Percentiles rank a stretch among this genome's conserved stretches.
Conservation (phyloP, 1,140 invertebrate genomes). For the Zaprionus camerounensis region DNA sequence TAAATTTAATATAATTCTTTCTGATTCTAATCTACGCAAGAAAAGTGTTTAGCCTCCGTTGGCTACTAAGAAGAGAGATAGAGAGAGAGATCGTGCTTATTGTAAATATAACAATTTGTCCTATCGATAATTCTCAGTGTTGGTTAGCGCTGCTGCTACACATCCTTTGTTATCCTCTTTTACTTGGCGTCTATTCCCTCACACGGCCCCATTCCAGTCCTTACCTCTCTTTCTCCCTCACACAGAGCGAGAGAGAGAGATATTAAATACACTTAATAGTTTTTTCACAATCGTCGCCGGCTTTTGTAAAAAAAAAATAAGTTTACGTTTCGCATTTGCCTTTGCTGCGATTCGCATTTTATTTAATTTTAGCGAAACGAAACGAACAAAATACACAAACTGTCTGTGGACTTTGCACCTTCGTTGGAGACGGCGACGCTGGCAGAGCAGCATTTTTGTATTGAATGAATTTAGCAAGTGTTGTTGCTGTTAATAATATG, state of each 20-base stretch:
- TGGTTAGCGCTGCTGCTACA: background rate
- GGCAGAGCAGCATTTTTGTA: slow-evolving; percentile 38
- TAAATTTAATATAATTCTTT: no score
- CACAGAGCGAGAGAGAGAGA: background rate
- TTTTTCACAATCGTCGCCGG: slow-evolving; percentile 33
- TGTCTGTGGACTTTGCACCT: slow-evolving; percentile 73
- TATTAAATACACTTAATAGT: slow-evolving; percentile 11
- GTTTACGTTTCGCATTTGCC: slow-evolving; percentile 69
- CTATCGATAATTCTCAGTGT: no score
- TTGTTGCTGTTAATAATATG: slow-evolving; percentile 20
- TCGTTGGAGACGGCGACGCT: slow-evolving; percentile 20
- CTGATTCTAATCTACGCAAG: no score
- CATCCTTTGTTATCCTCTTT: slow-evolving; percentile 41
- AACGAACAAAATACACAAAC: slow-evolving; percentile 56
- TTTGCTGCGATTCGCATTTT: slow-evolving; percentile 58
- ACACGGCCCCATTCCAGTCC: background rate
- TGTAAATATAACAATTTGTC: no score
- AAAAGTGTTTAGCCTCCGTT: no score
- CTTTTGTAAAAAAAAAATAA: slow-evolving; percentile 46
- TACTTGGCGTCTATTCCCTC: background rate
- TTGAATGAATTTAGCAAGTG: slow-evolving; percentile 62
- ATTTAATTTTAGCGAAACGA: slow-evolving; percentile 79
- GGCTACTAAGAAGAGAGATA: no score
- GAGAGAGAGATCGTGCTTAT: no score
- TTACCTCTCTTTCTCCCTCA: slow-evolving; percentile 5